Percentiles rank a stretch among this genome's conserved stretches.
These are phyloP conservation scores for Aphelocoma coerulescens DNA, from an alignment of 2,113 vertebrate species.

Conservation along the genomic window DNA sequence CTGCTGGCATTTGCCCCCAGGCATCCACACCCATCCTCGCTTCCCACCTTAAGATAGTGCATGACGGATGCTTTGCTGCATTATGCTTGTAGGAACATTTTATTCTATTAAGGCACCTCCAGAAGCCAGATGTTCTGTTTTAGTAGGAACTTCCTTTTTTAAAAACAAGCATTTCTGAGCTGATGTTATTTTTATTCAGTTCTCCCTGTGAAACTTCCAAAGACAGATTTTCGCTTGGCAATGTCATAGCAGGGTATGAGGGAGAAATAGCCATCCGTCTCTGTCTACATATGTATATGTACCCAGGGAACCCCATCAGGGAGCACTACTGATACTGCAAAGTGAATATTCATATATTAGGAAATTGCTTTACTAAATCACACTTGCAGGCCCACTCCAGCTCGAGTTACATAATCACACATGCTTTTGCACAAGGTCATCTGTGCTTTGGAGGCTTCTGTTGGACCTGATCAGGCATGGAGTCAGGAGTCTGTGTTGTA, in stretches of 20 bases:
- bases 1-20: neutral
- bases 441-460: neutral
- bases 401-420: neutral
- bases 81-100: neutral
- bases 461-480: neutral
- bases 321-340: neutral
- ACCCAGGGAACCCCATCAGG: neutral
- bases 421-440: neutral
- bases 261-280: neutral
- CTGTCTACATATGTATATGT: neutral
- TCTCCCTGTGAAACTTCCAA: neutral
- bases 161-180: neutral
- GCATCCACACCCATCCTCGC: neutral
- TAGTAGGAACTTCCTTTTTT: neutral
- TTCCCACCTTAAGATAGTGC: neutral
- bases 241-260: neutral
- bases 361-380: neutral
- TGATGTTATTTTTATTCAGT: conserved; percentile 37
- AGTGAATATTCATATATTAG: neutral
- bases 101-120: neutral
- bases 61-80: neutral
- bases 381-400: neutral
- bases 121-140: conserved; percentile 3
- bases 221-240: neutral
- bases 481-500: neutral